A percentile compares a stretch with the other conserved stretches of the same genome.
phyloP scores from a whole-genome alignment of 2,888 invertebrate species.

The Cistogaster globosa region DNA sequence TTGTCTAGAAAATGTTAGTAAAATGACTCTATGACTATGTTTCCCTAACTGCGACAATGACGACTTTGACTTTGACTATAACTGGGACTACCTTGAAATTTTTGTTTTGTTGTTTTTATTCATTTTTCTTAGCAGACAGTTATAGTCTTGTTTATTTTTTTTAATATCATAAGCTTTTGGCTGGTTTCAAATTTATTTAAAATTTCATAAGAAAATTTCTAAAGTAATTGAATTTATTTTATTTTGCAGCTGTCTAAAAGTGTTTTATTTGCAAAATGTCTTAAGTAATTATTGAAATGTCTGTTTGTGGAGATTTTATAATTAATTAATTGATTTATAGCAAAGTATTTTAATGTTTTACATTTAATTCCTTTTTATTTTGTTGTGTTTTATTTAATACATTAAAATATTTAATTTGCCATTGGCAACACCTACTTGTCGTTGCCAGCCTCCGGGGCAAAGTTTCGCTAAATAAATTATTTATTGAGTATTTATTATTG shows the following conservation, averaged over 20 bases:
- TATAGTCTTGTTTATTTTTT: background rate
- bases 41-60: conserved; percentile 25
- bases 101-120: background rate
- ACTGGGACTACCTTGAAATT: conserved; percentile 64
- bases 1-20: conserved; percentile 45
- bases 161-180: conserved; percentile 22
- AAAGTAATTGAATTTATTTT: background rate
- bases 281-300: conserved; percentile 59
- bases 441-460: conserved; percentile 34
- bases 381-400: conserved; percentile 32
- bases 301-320: conserved; percentile 66
- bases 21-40: conserved; percentile 29
- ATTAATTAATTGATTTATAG: conserved; percentile 74
- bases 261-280: conserved; percentile 24
- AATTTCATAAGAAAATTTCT: conserved; percentile 38
- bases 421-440: conserved; percentile 61
- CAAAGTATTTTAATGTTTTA: conserved; percentile 4
- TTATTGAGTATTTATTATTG: conserved; percentile 38
- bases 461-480: conserved; percentile 47
- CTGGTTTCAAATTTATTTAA: conserved; percentile 46
- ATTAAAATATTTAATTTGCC: conserved; percentile 50
- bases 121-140: conserved; percentile 30
- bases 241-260: background rate
- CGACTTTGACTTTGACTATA: conserved; percentile 18
- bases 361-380: conserved; percentile 6